Percentiles rank a stretch among this genome's conserved stretches.
phyloP scores from a whole-genome alignment of 2,113 vertebrate genomes.

The Argyrosomus japonicus region DNA sequence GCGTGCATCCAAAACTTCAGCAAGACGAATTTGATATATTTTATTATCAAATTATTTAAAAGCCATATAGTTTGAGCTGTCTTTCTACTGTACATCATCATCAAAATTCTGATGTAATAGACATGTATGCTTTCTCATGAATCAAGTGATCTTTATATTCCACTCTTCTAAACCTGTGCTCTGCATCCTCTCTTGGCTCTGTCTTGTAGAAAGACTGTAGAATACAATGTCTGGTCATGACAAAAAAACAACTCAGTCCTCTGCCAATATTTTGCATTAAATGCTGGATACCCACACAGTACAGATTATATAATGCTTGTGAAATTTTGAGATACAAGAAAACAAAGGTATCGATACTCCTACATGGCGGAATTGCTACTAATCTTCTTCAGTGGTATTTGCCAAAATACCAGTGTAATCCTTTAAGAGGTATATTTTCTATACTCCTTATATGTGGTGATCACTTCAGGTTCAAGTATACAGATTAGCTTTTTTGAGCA shows the following conservation, averaged over 20 bases:
- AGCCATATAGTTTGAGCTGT: background rate
- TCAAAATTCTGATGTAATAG: accelerated
- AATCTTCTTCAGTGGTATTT: constrained; percentile 5
- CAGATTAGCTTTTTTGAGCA: background rate
- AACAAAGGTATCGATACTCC: constrained; percentile 2
- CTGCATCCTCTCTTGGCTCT: background rate
- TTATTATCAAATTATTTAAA: background rate
- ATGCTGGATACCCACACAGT: constrained; percentile 1
- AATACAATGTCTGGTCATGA: background rate
- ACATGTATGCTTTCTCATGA: background rate
- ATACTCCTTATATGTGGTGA: background rate
- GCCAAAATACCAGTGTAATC: constrained; percentile 17
- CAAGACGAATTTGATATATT: background rate
- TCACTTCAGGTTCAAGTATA: background rate
- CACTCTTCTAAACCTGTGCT: background rate
- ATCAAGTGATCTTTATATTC: background rate
- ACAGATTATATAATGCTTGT: constrained; percentile 11
- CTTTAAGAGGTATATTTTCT: background rate
- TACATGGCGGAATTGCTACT: background rate
- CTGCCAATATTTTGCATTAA: background rate
- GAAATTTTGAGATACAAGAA: background rate
- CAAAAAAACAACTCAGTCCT: no score
- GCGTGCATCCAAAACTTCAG: background rate
- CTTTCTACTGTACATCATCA: background rate
- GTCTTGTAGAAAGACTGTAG: background rate